These are phyloP conservation scores for Regulus satrapa DNA, from an alignment of 2,113 vertebrate species.

Conservation along the genomic window DNA sequence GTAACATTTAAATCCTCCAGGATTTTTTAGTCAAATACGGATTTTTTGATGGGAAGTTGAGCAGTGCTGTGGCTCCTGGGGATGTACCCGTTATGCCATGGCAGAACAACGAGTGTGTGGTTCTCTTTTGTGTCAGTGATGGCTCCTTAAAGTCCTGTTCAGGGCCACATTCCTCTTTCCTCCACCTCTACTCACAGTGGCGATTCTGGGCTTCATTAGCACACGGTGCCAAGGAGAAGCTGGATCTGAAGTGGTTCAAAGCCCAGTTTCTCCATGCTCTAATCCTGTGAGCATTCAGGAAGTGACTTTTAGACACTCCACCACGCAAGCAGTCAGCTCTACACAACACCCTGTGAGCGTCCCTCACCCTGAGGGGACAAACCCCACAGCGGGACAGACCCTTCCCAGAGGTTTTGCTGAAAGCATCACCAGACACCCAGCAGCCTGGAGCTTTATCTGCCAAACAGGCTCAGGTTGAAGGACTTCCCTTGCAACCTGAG, in stretches of 20 bases:
- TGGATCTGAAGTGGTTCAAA: neutral
- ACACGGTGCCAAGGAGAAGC: accelerated
- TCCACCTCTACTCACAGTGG: neutral
- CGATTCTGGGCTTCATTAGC: neutral
- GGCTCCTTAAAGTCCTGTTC: neutral
- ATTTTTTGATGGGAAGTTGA: neutral
- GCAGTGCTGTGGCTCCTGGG: neutral
- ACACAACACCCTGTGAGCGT: neutral
- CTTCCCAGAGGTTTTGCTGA: neutral
- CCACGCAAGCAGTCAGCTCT: accelerated
- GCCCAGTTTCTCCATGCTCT: neutral
- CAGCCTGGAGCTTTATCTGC: neutral
- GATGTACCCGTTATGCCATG: accelerated
- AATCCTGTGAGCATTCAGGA: accelerated
- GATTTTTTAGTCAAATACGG: accelerated
- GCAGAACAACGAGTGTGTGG: neutral
- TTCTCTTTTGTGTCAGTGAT: neutral
- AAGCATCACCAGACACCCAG: neutral
- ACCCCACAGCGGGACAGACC: neutral
- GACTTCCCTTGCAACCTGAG: neutral
- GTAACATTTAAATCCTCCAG: neutral
- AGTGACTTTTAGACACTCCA: neutral
- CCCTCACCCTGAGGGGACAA: neutral
- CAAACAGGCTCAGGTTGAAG: neutral
- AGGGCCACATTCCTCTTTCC: neutral